These are phyloP conservation scores for Paradoxurus hermaphroditus DNA, from an alignment of 2,113 vertebrate genomes.

Conservation along the genomic window DNA sequence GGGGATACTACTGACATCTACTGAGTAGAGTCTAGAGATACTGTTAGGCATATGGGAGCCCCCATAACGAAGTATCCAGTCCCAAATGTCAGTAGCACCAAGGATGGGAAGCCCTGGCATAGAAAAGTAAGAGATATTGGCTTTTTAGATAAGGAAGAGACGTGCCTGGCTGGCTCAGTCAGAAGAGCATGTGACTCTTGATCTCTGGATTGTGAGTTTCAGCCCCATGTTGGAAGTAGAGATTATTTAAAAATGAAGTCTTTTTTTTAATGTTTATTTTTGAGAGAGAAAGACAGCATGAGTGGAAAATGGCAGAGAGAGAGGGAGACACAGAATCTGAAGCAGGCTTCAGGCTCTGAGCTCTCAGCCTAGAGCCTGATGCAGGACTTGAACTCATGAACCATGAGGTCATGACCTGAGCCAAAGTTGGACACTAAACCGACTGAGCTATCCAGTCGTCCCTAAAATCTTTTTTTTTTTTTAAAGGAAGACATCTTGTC, in stretches of 20 bases:
- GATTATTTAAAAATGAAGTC: not conserved
- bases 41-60: not conserved
- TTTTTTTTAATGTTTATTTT: too few relatives aligned
- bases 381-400: too few relatives aligned
- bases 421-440: too few relatives aligned
- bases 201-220: not conserved
- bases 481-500: not conserved
- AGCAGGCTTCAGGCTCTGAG: too few relatives aligned
- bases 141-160: not conserved
- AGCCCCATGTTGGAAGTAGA: not conserved
- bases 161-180: not conserved
- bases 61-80: not conserved
- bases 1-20: not conserved
- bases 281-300: too few relatives aligned
- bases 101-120: not conserved
- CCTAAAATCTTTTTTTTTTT: not conserved
- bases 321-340: too few relatives aligned
- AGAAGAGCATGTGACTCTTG: not conserved
- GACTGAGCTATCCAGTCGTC: not conserved
- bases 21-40: not conserved
- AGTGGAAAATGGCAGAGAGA: too few relatives aligned
- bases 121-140: not conserved
- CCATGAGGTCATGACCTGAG: too few relatives aligned
- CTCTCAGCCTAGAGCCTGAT: too few relatives aligned
- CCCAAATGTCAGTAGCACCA: not conserved